Percentiles rank a stretch among this genome's conserved stretches.
phyloP scores from a whole-genome alignment of 2,797 vertebrate species.

The Chelidonichthys spinosus region DNA sequence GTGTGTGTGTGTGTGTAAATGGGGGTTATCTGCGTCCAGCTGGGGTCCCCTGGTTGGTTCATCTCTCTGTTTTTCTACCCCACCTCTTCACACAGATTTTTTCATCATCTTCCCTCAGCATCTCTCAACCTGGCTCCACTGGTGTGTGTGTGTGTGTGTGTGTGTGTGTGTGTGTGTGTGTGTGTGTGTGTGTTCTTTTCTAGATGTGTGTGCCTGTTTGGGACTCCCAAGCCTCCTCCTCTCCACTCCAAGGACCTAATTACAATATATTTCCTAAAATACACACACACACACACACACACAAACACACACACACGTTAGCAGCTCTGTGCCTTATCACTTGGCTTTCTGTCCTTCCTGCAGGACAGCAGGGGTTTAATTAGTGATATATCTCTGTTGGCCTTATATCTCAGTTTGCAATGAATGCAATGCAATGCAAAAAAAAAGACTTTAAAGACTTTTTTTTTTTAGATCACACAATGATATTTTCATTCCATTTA shows the following conservation, averaged over 20 bases:
- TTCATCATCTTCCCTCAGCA: constrained; percentile 31
- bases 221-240: constrained; percentile 26
- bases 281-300: neutral
- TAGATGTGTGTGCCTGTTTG: constrained; percentile 31
- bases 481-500: neutral
- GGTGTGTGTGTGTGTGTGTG: constrained; percentile 4
- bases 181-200: neutral
- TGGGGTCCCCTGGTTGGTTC: constrained; percentile 21
- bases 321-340: constrained; percentile 55
- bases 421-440: constrained; percentile 13
- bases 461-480: neutral
- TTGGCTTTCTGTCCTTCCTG: constrained; percentile 44
- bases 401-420: neutral
- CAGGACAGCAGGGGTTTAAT: constrained; percentile 62
- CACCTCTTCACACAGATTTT: constrained; percentile 22
- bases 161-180: neutral
- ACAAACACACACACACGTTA: constrained; percentile 17
- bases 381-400: constrained; percentile 42
- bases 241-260: constrained; percentile 67
- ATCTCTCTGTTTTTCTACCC: constrained; percentile 37
- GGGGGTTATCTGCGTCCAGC: constrained; percentile 34
- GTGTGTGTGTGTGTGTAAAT: constrained; percentile 16
- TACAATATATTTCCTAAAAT: constrained; percentile 65
- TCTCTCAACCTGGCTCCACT: constrained; percentile 19
- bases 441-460: neutral